Evolutionary conservation across 2,113 vertebrate genomes (phyloP), one percentile per base, ranked within the genome.

Genomic region (Gymnogyps californianus): DNA sequence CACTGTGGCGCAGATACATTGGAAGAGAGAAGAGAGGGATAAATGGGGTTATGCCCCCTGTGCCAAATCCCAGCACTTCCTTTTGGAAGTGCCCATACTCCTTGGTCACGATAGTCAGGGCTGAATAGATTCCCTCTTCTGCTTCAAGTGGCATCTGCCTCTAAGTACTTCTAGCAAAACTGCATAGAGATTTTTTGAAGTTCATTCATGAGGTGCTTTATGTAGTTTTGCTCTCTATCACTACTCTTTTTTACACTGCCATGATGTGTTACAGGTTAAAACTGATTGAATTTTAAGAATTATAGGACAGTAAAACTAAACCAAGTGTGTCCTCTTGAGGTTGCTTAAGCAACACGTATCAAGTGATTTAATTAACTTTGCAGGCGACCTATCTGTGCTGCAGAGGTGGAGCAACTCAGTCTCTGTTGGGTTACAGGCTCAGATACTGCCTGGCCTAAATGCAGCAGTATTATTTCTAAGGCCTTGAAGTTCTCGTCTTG

Each of bases 381-480:
- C 36, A 87, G 40, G 20, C 0, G 1, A 38, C 9, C 54, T n/a
- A 13, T 9, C 32, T 29, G 36, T 32, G 36, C 32, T 87, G 25
- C 13, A 87, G 58, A 87, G 10, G 16, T n/a, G 28, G 26, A 52
- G 4, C 29, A 65, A 40, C 51, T 65, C 38, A 19, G 13, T 49
- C 12, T 54, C 46, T 57, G 9, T 6, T n/a, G 24, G 22, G 16
- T 65, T 87, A 81, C 22, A 59, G 26, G 72, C 13, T 81, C 46
- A 80, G 22, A 25, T 28, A 46, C 31, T 14, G 25, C 0, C 0
- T 34, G 11, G 22, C 18, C 40, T 42, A 55, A 61, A 61, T 0
- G 2, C 26, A 67, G 19, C 26, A 47, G 10, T 51, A 46, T 76
- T 71, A 40, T 40, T 93, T 67, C 66, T 47, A 14, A 38, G 29